These are phyloP conservation scores for Phoebastria nigripes DNA, from an alignment of 2,797 vertebrate species.

Conservation along the genomic window DNA sequence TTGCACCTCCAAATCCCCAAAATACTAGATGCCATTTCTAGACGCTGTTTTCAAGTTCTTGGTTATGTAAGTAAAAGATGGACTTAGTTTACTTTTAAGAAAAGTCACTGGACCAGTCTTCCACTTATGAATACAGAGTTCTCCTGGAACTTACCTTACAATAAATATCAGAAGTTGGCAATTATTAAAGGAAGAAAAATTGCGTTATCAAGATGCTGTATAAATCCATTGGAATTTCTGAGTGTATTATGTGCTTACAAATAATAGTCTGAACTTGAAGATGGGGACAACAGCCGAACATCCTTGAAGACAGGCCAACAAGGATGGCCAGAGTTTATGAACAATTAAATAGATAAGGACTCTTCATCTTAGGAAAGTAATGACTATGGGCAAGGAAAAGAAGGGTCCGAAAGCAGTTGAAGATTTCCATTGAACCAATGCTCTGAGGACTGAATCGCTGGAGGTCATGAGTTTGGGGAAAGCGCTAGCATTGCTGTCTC, in stretches of 20 bases:
- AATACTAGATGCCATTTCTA: background rate
- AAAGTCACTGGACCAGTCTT: background rate
- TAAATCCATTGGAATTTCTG: background rate
- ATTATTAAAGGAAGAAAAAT: background rate
- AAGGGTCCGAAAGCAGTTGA: background rate
- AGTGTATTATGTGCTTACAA: background rate
- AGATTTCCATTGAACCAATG: background rate
- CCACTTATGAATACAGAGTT: background rate
- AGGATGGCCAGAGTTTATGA: background rate
- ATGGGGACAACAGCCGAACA: background rate
- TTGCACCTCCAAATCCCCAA: background rate
- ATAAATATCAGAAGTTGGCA: background rate
- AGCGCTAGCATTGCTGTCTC: fast-evolving
- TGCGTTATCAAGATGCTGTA: background rate
- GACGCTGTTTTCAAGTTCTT: background rate
- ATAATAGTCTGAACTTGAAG: background rate
- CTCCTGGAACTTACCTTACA: background rate
- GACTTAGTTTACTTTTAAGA: background rate
- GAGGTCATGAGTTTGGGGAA: background rate
- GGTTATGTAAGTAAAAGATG: background rate
- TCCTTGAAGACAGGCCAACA: background rate
- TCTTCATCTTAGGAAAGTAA: background rate
- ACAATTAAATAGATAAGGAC: background rate
- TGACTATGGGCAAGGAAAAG: background rate
- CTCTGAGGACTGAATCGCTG: background rate